Base-by-base conservation (phyloP, 2,888 invertebrate genomes). In the Theristus sp. region DNA sequence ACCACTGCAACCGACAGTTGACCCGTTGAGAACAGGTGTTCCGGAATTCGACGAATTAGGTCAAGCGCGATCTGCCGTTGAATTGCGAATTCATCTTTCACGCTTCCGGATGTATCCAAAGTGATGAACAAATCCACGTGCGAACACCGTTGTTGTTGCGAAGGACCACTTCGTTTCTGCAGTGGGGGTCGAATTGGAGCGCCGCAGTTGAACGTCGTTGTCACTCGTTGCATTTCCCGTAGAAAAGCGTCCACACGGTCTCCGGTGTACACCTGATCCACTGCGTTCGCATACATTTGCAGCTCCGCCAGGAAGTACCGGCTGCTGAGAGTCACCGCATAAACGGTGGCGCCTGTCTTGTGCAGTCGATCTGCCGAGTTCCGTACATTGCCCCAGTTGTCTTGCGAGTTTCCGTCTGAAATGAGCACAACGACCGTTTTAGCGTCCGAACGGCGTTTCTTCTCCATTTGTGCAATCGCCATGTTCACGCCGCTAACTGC, bases 351-450 rank as follows among this genome's bases (percentile, higher is more conserved):
- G 17, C 59, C 63, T 3, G 63, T 52, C n/a, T 60, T 60, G 57
- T 60, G 63, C 49, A 69, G 62, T 3, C 57, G 28, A 28, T 64
- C 57, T 31, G 66, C 64, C 29, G 65, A 62, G 25, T 59, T 46
- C 13, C 64, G 46, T 17, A 69, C 68, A 17, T 59, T 47, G 13
- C 66, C 65, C 69, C 70, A 70, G 0, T 46, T 58, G 59, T 69
- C 69, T 57, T 70, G 70, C 13, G 63, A 63, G 63, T 69, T 66
- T 20, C 69, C 69, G 56, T 69, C 69, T 22, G 61, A 53, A 26
- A 63, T 31, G 29, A 58, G 58, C 10, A 63, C 30, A 22, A 59
- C 47, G 22, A 62, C 56, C 25, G 56, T 30, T 24, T 59, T 55
- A 24, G 59, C 60, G 26, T 56, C 46, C 29, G 38, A 20, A 13